phyloP scores from a whole-genome alignment of 2,888 invertebrate species.

The Drosophila rubida region DNA sequence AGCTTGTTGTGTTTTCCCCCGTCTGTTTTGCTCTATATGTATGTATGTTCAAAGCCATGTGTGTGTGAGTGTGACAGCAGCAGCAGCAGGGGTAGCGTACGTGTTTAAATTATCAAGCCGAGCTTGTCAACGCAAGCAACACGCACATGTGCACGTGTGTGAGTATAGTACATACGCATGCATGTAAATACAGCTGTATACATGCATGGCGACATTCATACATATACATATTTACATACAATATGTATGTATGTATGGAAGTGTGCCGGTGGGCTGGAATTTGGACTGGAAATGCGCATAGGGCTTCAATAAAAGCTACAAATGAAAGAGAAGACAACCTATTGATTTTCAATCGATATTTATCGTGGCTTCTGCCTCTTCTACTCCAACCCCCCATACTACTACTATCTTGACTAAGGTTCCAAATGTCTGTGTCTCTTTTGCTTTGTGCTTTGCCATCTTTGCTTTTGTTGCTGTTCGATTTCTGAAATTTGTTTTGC shows the following conservation, averaged over 20 bases:
- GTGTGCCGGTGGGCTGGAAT: constrained; percentile 48
- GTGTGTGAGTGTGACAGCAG: constrained; percentile 17
- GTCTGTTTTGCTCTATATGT: constrained; percentile 77
- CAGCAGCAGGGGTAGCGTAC: constrained; percentile 56
- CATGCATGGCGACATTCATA: constrained; percentile 19
- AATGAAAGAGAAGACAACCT: constrained; percentile 46
- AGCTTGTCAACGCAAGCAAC: constrained; percentile 69
- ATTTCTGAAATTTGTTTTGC: constrained; percentile 80
- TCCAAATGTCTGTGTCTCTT: constrained; percentile 41
- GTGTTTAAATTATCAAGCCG: constrained; percentile 78
- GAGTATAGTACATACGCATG: constrained; percentile 18
- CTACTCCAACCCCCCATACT: neutral
- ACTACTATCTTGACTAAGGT: constrained; percentile 21
- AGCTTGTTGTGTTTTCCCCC: constrained; percentile 46
- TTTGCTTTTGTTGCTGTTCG: constrained; percentile 49
- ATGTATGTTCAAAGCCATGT: constrained; percentile 13
- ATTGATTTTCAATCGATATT: constrained; percentile 79
- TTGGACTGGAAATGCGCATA: constrained; percentile 56
- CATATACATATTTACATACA: constrained; percentile 15
- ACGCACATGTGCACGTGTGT: constrained; percentile 55
- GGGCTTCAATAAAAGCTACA: constrained; percentile 51
- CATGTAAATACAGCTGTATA: constrained; percentile 22
- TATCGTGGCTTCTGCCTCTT: constrained; percentile 43
- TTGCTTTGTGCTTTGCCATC: constrained; percentile 26
- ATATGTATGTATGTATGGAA: neutral